These are phyloP conservation scores for Luehdorfia chinensis DNA, from an alignment of 1,140 invertebrate genomes.

Conservation along the genomic window DNA sequence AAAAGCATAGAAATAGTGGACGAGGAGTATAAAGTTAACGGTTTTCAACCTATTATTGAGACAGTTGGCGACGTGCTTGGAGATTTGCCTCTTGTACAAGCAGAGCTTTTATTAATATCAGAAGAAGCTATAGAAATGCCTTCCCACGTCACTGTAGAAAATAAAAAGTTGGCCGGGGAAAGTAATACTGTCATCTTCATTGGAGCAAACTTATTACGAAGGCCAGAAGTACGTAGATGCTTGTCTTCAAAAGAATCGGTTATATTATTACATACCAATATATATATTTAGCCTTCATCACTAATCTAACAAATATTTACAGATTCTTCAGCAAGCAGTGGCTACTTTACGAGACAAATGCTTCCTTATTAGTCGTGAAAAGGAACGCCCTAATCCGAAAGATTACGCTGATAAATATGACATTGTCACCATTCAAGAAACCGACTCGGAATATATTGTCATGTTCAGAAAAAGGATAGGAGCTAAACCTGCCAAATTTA, in stretches of 20 bases:
- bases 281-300: slow-evolving; percentile 9
- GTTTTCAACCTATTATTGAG: slow-evolving; percentile 69
- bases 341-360: slow-evolving; percentile 63
- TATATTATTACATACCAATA: too few relatives aligned
- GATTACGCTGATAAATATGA: slow-evolving; percentile 51
- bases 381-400: slow-evolving; percentile 44
- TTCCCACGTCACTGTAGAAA: slow-evolving; percentile 77
- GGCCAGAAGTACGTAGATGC: slow-evolving; percentile 47
- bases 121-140: slow-evolving; percentile 70
- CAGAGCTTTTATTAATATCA: slow-evolving; percentile 68
- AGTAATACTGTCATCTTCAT: slow-evolving; percentile 78
- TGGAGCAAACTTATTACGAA: slow-evolving; percentile 65
- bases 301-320: slow-evolving; percentile 16
- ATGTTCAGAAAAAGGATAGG: slow-evolving; percentile 61
- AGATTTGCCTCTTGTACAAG: slow-evolving; percentile 81
- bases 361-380: slow-evolving; percentile 76
- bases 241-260: too few relatives aligned
- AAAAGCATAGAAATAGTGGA: slow-evolving; percentile 84
- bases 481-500: slow-evolving; percentile 63
- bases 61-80: slow-evolving; percentile 78
- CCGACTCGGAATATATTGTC: slow-evolving; percentile 64
- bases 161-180: slow-evolving; percentile 79
- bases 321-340: slow-evolving; percentile 63
- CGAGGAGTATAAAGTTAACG: slow-evolving; percentile 68
- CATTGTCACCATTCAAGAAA: slow-evolving; percentile 63